Evolutionary conservation across 2,113 vertebrate genomes (phyloP).

Genomic region (Sclerurus mexicanus): DNA sequence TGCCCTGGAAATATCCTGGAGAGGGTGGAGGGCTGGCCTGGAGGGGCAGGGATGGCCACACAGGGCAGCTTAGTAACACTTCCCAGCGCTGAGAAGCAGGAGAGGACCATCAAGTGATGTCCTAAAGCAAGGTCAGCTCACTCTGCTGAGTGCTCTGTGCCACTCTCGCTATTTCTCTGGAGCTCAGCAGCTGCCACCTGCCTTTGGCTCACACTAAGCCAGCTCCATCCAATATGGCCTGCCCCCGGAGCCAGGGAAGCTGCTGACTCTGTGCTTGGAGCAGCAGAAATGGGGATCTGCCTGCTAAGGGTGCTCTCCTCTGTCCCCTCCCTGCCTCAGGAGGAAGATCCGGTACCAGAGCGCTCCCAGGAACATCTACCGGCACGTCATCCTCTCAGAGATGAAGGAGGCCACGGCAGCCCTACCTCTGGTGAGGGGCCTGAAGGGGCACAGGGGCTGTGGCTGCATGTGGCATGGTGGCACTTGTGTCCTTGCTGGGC

Average conservation of each 20-base stretch:
- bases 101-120: neutral
- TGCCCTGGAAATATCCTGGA: neutral
- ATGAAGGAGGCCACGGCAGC: constrained; percentile 90
- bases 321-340: constrained; percentile 50
- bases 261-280: neutral
- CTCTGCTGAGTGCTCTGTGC: neutral
- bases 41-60: neutral
- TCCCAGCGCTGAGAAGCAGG: neutral
- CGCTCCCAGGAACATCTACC: constrained; percentile 91
- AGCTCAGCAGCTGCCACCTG: neutral
- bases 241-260: neutral
- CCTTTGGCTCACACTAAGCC: accelerated
- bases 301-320: neutral
- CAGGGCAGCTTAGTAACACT: neutral
- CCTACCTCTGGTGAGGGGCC: constrained; percentile 87
- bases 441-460: accelerated
- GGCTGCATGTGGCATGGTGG: neutral
- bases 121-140: neutral
- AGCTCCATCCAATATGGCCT: neutral
- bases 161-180: neutral
- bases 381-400: constrained; percentile 93
- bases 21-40: neutral
- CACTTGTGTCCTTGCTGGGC: neutral
- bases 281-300: neutral
- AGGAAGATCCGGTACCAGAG: constrained; percentile 91